Percentiles rank a stretch among this genome's conserved stretches.
Conservation (phyloP, 2,888 invertebrate species). For the Stenchaetothrips biformis region DNA sequence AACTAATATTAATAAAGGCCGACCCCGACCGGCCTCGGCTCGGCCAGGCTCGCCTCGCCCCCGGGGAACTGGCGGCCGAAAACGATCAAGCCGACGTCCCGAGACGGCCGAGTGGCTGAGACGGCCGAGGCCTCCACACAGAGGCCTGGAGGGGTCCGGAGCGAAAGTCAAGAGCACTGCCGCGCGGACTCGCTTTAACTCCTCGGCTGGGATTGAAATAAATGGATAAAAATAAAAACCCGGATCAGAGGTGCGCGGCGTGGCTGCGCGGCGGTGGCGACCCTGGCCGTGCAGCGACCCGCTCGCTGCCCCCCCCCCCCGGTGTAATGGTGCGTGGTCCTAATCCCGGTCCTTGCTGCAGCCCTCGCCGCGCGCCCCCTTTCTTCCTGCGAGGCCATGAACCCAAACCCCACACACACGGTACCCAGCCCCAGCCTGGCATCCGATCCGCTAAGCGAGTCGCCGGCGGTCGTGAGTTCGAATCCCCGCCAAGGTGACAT, state of each 20-base stretch:
- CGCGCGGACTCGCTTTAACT: neutral
- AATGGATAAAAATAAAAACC: neutral
- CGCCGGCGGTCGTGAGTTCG: too few species aligned
- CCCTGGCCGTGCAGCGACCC: neutral
- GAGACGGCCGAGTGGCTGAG: too few species aligned
- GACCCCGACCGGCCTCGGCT: neutral
- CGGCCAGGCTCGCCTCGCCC: neutral
- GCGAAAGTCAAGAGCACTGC: neutral
- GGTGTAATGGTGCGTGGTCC: conserved; percentile 14
- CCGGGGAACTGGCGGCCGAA: too few species aligned
- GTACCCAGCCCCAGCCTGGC: neutral
- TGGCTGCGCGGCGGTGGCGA: neutral
- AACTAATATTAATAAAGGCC: conserved; percentile 1
- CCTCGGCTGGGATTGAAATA: conserved; percentile 1
- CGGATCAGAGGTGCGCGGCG: neutral
- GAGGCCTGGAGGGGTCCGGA: too few species aligned
- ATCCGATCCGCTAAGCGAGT: too few species aligned
- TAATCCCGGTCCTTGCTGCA: neutral
- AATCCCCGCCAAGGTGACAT: too few species aligned
- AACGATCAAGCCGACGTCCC: too few species aligned
- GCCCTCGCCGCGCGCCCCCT: neutral
- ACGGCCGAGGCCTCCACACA: too few species aligned
- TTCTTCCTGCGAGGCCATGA: neutral
- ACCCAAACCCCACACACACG: neutral
- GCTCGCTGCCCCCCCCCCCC: neutral